Base-by-base conservation (phyloP, 2,888 invertebrate genomes). In the Microctonus brassicae region DNA sequence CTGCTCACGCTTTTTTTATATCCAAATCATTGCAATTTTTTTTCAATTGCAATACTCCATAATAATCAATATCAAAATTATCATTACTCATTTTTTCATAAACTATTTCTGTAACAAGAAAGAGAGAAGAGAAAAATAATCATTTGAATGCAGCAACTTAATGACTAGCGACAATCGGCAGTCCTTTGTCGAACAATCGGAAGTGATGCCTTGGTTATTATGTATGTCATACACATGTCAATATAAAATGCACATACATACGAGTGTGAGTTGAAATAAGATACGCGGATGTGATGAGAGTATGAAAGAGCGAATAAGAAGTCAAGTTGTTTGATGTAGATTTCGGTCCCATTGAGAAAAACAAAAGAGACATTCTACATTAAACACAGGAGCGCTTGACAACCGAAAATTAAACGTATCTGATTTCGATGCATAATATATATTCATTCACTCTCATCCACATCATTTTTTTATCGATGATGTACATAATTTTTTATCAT, bases 51-150 rank as follows among this genome's bases (percentile, higher is more conserved):
- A 96, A 88, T 75, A 94, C 91, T 2, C 93, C 92, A 84, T 95
- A 96, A 86, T 94, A 96, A 87, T 96, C 94, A 73, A 94, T 89
- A 42, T 92, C 92, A 92, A 92, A 92, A 52, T 75, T 65, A 17
- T 73, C 64, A 72, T 61, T 64, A 42, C 66, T 9, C 29, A 65
- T 64, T 24, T 6, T 4, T 64, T 22, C 9, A 5, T 4, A 13
- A 57, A 13, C 22, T 60, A 13, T 52, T 39, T 61, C 9, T 13
- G 22, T 13, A 60, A 60, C 10, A 36, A 13, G n/a, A 34, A 64
- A 53, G 20, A 53, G 20, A 29, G 6, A 39, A 63, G 6, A 24
- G 42, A 24, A 58, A 13, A 63, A 67, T 67, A 57, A 57, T 34
- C 33, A 53, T 53, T 61, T 72, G 63, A 72, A 72, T 62, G 47